These are phyloP conservation scores for Oryzias curvinotus DNA, from an alignment of 2,113 vertebrate genomes.

Conservation along the genomic window DNA sequence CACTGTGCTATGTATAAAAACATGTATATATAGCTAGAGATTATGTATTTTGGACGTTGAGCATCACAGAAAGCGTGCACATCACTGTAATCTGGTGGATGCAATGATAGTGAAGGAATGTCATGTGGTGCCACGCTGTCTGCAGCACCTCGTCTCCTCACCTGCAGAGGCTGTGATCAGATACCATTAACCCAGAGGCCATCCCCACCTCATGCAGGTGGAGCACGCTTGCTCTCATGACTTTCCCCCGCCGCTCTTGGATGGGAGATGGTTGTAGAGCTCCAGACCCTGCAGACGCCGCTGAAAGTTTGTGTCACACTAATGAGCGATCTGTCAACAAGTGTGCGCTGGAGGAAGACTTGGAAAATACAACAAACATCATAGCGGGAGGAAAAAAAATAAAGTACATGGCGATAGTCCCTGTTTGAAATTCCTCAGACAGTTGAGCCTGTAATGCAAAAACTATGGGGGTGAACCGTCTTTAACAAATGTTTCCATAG, in stretches of 20 bases:
- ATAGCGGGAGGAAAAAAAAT: conserved; percentile 4
- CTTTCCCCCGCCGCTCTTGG: conserved; percentile 41
- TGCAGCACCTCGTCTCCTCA: conserved; percentile 56
- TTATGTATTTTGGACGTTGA: conserved; percentile 2
- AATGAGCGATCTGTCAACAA: conserved; percentile 70
- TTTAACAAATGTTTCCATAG: not conserved
- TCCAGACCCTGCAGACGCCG: conserved; percentile 54
- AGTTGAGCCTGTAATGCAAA: not conserved
- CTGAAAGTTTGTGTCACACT: conserved; percentile 64
- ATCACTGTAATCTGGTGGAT: conserved; percentile 49
- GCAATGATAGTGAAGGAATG: conserved; percentile 60
- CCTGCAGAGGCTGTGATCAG: conserved; percentile 71
- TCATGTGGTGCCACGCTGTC: conserved; percentile 65
- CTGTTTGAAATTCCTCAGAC: conserved; percentile 12
- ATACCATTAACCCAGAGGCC: conserved; percentile 63
- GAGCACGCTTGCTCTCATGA: conserved; percentile 27
- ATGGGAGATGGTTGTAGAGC: conserved; percentile 44
- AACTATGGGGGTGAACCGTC: conserved; percentile 4
- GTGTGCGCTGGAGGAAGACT: conserved; percentile 37
- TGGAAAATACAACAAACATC: not conserved
- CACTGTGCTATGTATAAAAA: too few relatives aligned
- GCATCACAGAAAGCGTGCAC: conserved; percentile 6
- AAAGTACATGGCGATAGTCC: conserved; percentile 43
- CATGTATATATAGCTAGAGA: too few relatives aligned
- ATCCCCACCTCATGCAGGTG: conserved; percentile 56